Base-by-base conservation (phyloP, 2,113 vertebrate species). In the Boleophthalmus pectinirostris region DNA sequence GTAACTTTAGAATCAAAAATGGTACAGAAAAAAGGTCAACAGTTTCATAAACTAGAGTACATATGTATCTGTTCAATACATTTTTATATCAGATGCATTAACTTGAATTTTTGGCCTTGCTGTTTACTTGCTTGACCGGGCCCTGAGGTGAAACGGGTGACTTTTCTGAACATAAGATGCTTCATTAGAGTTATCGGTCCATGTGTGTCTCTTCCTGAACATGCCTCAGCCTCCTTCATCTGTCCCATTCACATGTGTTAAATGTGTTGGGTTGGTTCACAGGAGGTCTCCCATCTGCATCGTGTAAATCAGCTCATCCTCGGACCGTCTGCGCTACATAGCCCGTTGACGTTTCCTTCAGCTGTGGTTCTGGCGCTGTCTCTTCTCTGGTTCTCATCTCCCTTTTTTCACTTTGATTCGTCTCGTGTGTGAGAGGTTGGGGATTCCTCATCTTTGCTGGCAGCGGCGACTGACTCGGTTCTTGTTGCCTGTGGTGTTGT, bases 131-230 rank as follows among this genome's bases (percentile, higher is more conserved):
- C n/a, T n/a, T n/a, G n/a, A n/a, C n/a, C n/a, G n/a, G n/a, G n/a
- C n/a, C n/a, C n/a, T n/a, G n/a, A 6, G 7, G 49, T 51, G 16
- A 51, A 51, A 51, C n/a, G 1, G 49, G 6, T 7, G 49, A 20
- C 49, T 16, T 57, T 57, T 57, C n/a, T 57, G 21, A 24, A 57
- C 21, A n/a, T n/a, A 24, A 57, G 14, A 14, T 5, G n/a, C n/a
- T 3, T 23, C n/a, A 56, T 23, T 0, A 5, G 49, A 53, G 20
- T n/a, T n/a, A 25, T 13, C 33, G 10, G 15, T 70, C 79, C 83
- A 87, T 90, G 80, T 82, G 81, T n/a, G n/a, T n/a, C n/a, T n/a
- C 1, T 38, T 23, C 70, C 68, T 80, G 69, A 72, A 74, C 82
- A 82, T 77, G 46, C 68, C 67, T 69, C 63, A 49, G 58, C 66